Evolutionary conservation across 2,797 vertebrate genomes (phyloP).

Genomic region (Gallinago nigripennis): DNA sequence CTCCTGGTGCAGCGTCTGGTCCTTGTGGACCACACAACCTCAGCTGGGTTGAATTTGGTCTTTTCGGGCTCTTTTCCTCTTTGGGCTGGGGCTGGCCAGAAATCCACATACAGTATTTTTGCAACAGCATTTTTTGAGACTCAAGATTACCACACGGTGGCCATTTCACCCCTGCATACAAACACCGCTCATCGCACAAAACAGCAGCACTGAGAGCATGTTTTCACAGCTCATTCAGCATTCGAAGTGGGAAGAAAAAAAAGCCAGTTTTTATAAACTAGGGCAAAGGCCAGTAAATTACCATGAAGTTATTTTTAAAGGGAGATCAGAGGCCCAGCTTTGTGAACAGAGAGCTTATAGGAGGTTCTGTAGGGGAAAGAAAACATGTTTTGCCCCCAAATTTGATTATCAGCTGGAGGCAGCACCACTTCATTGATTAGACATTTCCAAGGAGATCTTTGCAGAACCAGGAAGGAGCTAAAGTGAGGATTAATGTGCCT

Average conservation of each 20-base stretch:
- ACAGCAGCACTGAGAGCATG: not conserved
- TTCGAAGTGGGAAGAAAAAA: not conserved
- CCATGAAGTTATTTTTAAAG: not conserved
- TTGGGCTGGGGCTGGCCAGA: not conserved
- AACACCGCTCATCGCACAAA: not conserved
- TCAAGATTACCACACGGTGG: not conserved
- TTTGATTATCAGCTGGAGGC: not conserved
- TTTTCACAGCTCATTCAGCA: not conserved
- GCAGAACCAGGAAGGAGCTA: not conserved
- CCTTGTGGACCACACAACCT: rapidly evolving
- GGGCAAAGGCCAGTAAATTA: not conserved
- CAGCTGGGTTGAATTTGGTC: not conserved
- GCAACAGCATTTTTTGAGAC: not conserved
- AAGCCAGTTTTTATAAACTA: not conserved
- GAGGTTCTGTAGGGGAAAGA: not conserved
- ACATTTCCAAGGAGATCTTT: not conserved
- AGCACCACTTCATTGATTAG: not conserved
- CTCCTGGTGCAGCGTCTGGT: rapidly evolving
- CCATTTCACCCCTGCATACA: not conserved
- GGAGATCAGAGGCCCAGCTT: not conserved
- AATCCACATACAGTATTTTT: not conserved
- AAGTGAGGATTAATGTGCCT: not conserved
- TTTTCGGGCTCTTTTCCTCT: not conserved
- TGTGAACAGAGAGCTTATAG: not conserved
- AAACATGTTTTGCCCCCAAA: not conserved